A percentile compares a stretch with the other conserved stretches of the same genome.
phyloP scores from a whole-genome alignment of 2,888 invertebrate genomes.

The Chaetogeoica ovagalla region DNA sequence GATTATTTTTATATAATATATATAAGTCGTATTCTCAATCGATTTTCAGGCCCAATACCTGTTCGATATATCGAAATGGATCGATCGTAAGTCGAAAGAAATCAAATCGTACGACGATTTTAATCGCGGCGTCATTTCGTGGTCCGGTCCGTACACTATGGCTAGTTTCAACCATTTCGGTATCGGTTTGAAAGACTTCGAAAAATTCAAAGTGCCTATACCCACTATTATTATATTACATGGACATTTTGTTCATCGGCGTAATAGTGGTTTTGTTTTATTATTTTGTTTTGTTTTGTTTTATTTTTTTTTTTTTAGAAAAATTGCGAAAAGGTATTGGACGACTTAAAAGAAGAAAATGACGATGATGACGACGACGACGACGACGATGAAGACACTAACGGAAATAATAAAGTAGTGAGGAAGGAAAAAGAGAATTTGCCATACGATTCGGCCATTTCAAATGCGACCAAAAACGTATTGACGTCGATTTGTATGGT shows the following conservation, averaged over 20 bases:
- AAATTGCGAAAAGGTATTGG: constrained; percentile 2
- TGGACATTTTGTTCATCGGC: too few species aligned
- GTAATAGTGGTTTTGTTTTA: too few species aligned
- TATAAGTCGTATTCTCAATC: too few species aligned
- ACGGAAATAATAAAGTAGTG: too few species aligned
- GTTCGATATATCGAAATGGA: constrained; percentile 42
- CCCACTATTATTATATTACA: too few species aligned
- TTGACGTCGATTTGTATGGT: constrained; percentile 35
- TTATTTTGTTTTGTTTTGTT: background rate
- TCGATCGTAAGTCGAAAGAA: constrained; percentile 37
- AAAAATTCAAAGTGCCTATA: constrained; percentile 53
- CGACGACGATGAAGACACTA: background rate
- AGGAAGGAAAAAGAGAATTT: background rate
- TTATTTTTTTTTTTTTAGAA: background rate
- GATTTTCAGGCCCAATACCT: constrained; percentile 31
- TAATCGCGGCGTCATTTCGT: constrained; percentile 50
- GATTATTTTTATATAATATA: too few species aligned
- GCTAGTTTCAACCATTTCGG: constrained; percentile 54
- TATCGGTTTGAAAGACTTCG: constrained; percentile 53
- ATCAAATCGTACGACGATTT: constrained; percentile 47
- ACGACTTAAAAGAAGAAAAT: background rate
- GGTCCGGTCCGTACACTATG: constrained; percentile 54
- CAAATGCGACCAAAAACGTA: constrained; percentile 27
- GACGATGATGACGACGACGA: background rate
- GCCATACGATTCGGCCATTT: background rate